Percentiles rank a stretch among this genome's conserved stretches.
phyloP scores from a whole-genome alignment of 2,888 invertebrate genomes.

The Atrina japonica region DNA sequence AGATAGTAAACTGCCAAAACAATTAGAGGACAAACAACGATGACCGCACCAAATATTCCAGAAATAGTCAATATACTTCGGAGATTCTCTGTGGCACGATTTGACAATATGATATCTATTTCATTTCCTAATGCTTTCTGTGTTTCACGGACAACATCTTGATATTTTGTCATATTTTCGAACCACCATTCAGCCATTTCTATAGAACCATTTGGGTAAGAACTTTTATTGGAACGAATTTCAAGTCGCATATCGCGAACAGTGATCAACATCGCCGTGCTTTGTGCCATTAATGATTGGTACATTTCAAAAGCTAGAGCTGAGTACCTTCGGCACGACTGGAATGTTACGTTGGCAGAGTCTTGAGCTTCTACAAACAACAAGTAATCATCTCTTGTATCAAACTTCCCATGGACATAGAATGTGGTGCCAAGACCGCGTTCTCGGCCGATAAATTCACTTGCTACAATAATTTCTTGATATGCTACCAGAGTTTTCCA shows the following conservation, averaged over 20 bases:
- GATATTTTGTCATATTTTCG: constrained; percentile 63
- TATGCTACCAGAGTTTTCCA: constrained; percentile 74
- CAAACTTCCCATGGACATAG: constrained; percentile 69
- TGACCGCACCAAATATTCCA: constrained; percentile 66
- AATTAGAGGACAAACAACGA: constrained; percentile 70
- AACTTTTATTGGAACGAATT: constrained; percentile 54
- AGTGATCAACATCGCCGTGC: constrained; percentile 27
- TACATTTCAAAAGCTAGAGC: constrained; percentile 64
- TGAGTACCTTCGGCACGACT: constrained; percentile 69
- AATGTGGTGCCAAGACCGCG: constrained; percentile 70
- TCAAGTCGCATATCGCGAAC: constrained; percentile 52
- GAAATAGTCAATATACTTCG: constrained; percentile 70
- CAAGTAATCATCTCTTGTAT: constrained; percentile 64
- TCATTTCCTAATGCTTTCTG: constrained; percentile 53
- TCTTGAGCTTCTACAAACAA: constrained; percentile 70
- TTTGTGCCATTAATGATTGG: constrained; percentile 53
- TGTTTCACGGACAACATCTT: constrained; percentile 54
- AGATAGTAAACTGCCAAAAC: constrained; percentile 73
- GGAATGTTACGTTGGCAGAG: constrained; percentile 69
- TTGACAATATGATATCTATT: constrained; percentile 51
- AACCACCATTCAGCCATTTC: constrained; percentile 59
- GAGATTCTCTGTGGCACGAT: constrained; percentile 56
- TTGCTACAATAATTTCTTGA: constrained; percentile 71
- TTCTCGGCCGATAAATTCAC: constrained; percentile 73
- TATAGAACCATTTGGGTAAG: constrained; percentile 49